Evolutionary conservation across 1,140 invertebrate species (phyloP).

Genomic region (Zaprionus ghesquierei): DNA sequence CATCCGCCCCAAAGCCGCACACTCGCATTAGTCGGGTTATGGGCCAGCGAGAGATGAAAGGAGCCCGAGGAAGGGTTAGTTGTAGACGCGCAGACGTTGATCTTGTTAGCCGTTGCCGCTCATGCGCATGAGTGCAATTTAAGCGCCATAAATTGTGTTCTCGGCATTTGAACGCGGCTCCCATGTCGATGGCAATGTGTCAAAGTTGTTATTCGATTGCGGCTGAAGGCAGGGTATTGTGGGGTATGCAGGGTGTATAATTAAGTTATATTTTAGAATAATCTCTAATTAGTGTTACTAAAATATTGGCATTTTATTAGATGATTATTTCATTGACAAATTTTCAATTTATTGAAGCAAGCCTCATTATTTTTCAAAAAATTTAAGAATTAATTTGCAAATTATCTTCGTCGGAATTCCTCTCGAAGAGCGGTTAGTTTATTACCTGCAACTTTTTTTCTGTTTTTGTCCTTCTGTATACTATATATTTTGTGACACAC

Average conservation of each 20-base stretch:
- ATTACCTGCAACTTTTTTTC: not conserved
- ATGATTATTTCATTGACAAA: no score
- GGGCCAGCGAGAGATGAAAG: constrained; percentile 27
- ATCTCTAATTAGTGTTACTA: no score
- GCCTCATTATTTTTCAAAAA: no score
- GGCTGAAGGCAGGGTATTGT: constrained; percentile 28
- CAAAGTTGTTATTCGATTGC: constrained; percentile 51
- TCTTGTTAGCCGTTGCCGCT: constrained; percentile 71
- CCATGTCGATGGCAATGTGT: constrained; percentile 58
- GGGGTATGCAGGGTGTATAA: constrained; percentile 1
- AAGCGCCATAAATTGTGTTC: constrained; percentile 74
- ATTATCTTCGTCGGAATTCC: not conserved
- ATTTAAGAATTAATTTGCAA: not conserved
- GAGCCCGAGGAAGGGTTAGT: not conserved
- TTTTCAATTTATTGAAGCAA: no score
- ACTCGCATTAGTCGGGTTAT: constrained; percentile 37
- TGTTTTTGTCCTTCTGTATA: not conserved
- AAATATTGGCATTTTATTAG: no score
- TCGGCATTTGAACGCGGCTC: constrained; percentile 35
- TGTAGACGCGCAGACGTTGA: constrained; percentile 31
- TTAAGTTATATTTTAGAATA: no score
- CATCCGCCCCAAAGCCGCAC: constrained; percentile 72
- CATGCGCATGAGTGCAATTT: constrained; percentile 78
- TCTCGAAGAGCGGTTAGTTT: not conserved
- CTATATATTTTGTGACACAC: not conserved